Conservation (phyloP, 2,888 invertebrate genomes). For the Eledone cirrhosa region DNA sequence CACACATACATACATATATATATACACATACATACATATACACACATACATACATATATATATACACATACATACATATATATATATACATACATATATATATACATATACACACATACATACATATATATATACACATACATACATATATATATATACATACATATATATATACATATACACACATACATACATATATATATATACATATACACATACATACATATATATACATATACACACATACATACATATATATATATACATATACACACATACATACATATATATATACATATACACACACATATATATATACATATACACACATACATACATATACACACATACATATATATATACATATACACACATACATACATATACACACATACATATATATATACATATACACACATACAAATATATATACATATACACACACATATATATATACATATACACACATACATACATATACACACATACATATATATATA, state of each 20-base stretch:
- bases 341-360: neutral
- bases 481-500: neutral
- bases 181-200: neutral
- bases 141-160: neutral
- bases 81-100: slow-evolving; percentile 3
- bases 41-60: neutral
- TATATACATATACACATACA: neutral
- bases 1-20: neutral
- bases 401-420: neutral
- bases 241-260: neutral
- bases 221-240: neutral
- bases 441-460: neutral
- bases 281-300: neutral
- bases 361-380: neutral
- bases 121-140: neutral
- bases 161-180: neutral
- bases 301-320: neutral
- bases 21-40: neutral
- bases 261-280: neutral
- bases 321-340: neutral
- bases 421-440: neutral
- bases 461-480: neutral
- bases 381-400: neutral
- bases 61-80: neutral
- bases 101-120: neutral